Conservation (phyloP, 2,113 vertebrate genomes). For the Lamprologus speciosus region DNA sequence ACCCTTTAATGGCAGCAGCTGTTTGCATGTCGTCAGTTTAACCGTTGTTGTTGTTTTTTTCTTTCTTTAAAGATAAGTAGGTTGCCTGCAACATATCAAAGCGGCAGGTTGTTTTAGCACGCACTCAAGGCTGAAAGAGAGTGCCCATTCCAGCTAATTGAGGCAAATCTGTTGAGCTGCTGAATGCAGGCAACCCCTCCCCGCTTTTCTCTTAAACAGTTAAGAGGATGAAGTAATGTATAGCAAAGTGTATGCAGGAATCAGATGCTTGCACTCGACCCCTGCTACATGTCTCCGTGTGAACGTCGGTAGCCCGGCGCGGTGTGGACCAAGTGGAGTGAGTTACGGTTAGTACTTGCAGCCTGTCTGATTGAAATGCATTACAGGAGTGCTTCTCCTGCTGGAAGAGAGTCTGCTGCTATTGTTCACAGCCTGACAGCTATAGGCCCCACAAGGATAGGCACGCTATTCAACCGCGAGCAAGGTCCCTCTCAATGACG, state of each 20-base stretch:
- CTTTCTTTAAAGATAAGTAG: slow-evolving; percentile 28
- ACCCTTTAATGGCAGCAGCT: slow-evolving; percentile 31
- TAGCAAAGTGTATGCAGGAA: slow-evolving; percentile 43
- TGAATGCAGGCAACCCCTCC: slow-evolving; percentile 12
- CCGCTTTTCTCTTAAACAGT: slow-evolving; percentile 24
- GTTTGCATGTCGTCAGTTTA: slow-evolving; percentile 43
- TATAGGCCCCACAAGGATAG: slow-evolving; percentile 19
- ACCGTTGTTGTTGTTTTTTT: neutral
- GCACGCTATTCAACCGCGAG: slow-evolving; percentile 21
- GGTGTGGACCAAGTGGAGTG: slow-evolving; percentile 30
- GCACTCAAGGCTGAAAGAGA: slow-evolving; percentile 38
- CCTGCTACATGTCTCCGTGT: neutral
- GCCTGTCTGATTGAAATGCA: slow-evolving; percentile 59
- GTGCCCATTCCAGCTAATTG: slow-evolving; percentile 57
- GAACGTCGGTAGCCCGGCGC: slow-evolving; percentile 42
- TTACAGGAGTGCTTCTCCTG: slow-evolving; percentile 49
- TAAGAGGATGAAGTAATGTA: slow-evolving; percentile 47
- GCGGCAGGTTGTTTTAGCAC: slow-evolving; percentile 44
- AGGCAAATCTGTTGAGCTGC: slow-evolving; percentile 50
- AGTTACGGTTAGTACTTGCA: slow-evolving; percentile 51
- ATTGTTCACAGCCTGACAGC: slow-evolving; percentile 59
- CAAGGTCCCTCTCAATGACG: slow-evolving; percentile 26
- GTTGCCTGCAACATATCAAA: slow-evolving; percentile 12
- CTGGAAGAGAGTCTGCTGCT: slow-evolving; percentile 40
- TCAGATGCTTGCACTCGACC: slow-evolving; percentile 33